Conservation (phyloP, 2,113 vertebrate species). For the Accipiter virgatus region DNA sequence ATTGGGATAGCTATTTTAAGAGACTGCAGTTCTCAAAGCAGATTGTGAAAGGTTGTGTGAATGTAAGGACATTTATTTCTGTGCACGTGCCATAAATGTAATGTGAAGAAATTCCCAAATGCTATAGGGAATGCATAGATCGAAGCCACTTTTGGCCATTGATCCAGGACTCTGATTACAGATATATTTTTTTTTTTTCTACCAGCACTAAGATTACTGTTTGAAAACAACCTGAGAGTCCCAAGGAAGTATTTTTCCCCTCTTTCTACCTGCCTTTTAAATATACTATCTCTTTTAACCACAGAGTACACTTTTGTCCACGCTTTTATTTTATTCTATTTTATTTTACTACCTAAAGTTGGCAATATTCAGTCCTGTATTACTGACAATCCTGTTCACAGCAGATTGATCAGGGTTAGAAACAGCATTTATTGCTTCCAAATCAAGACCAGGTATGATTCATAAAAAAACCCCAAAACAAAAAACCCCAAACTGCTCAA, state of each 20-base stretch:
- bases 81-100: not conserved
- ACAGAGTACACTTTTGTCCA: not conserved
- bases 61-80: not conserved
- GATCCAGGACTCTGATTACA: not conserved
- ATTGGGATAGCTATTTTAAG: not conserved
- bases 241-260: not conserved
- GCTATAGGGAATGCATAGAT: not conserved
- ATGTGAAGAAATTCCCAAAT: not conserved
- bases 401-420: not conserved
- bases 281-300: not conserved
- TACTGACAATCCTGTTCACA: not conserved
- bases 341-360: not conserved
- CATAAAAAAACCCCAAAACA: not conserved
- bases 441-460: not conserved
- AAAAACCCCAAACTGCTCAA: not conserved
- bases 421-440: not conserved
- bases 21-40: not conserved
- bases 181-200: not conserved
- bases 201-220: not conserved
- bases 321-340: not conserved
- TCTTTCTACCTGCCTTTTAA: not conserved
- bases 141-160: not conserved
- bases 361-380: not conserved
- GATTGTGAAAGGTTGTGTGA: not conserved
- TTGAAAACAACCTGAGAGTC: not conserved